Conservation (phyloP, 2,113 vertebrate genomes). For the Lota lota region DNA sequence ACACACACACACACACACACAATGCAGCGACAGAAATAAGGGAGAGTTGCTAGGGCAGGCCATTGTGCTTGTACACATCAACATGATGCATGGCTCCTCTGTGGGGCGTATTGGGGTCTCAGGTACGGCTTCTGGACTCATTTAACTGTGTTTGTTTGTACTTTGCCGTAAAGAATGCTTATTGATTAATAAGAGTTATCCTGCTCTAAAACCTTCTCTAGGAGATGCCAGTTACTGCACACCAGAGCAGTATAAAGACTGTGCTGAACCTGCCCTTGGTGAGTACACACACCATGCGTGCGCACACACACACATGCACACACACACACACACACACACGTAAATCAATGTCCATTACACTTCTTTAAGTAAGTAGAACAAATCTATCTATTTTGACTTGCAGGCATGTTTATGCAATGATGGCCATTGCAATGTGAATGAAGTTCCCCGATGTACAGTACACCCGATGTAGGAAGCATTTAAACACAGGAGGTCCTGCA, state of each 20-base stretch:
- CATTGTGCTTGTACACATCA: conserved; percentile 2
- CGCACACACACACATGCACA: not conserved
- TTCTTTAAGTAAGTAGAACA: no score
- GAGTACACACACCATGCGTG: conserved; percentile 59
- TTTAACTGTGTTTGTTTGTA: conserved; percentile 8
- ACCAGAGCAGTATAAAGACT: conserved; percentile 98
- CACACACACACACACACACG: no score
- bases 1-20: no score
- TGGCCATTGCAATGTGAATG: no score
- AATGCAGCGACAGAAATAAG: conserved; percentile 1
- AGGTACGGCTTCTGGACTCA: not conserved
- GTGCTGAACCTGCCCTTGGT: conserved; percentile 95
- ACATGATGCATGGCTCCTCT: not conserved
- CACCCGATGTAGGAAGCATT: no score
- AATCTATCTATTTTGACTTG: no score
- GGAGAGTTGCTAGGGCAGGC: not conserved
- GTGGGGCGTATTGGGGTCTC: not conserved
- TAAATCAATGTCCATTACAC: no score
- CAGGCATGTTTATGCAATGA: no score
- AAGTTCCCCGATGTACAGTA: no score
- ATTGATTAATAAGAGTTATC: conserved; percentile 17
- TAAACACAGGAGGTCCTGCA: no score
- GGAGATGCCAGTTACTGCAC: conserved; percentile 96
- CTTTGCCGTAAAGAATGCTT: not conserved
- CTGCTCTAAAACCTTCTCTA: conserved; percentile 63